Evolutionary conservation across 2,888 invertebrate genomes (phyloP), one percentile per base, ranked within the genome.

Genomic region (Heteromyza rotundicornis): DNA sequence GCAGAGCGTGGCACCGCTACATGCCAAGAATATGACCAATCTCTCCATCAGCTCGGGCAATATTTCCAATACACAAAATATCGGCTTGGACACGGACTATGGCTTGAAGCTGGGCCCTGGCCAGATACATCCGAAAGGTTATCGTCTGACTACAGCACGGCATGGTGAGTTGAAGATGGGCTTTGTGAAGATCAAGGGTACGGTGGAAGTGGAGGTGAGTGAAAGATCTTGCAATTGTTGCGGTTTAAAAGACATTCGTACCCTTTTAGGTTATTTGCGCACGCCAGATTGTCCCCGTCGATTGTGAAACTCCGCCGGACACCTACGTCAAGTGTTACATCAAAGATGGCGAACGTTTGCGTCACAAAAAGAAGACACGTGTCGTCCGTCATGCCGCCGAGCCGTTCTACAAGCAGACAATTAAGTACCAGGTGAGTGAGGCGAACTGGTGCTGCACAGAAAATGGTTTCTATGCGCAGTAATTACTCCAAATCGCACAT

Each of bases 241-340:
- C n/a, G n/a, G n/a, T n/a, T n/a, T n/a, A n/a, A n/a, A n/a, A n/a
- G n/a, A n/a, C n/a, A n/a, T n/a, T n/a, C n/a, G n/a, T n/a, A n/a
- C n/a, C n/a, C n/a, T 64, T 56, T 0, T 64, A 84, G 84, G 88
- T 92, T 24, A 87, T 91, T 61, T 88, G 88, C 70, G 92, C 90
- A 1, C 85, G 89, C 69, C 89, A 89, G 70, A 89, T 92, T 65
- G 86, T 88, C 55, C 86, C 86, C 20, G 88, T 89, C 60, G 89
- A 90, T 74, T 87, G 88, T 63, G 91, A 91, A 74, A 89, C 90
- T 57, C 89, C 90, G 70, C 86, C 90, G 79, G 96, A 96, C 81
- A 96, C 95, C 19, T 96, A 96, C 84, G 95, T 96, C 58, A 96
- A 96, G 84, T 96, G 95, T 69, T 96, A 95, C 80, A 86, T 96